Conservation (phyloP, 1,140 invertebrate genomes). For the fruit fly (Drosophila melanogaster) region Release_6_plus_ISO1_MT NT_037436.4:25756001-25756500, state of each 20-base stretch:
- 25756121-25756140: constrained; percentile 92
- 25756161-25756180: constrained; percentile 87
- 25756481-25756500: constrained; percentile 90
- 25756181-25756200: constrained; percentile 89
- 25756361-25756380: constrained; percentile 88
- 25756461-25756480: constrained; percentile 91
- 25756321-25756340: constrained; percentile 88
- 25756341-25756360: constrained; percentile 74
- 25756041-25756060: constrained; percentile 86
- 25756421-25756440: neutral
- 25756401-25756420: constrained; percentile 1
- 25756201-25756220: constrained; percentile 92
- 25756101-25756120: constrained; percentile 86
- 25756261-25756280: constrained; percentile 88
- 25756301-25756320: constrained; percentile 91
- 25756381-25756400: constrained; percentile 91
- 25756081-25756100: constrained; percentile 90
- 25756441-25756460: constrained; percentile 75
- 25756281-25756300: constrained; percentile 94
- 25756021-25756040: constrained; percentile 92
- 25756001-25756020: constrained; percentile 93
- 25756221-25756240: constrained; percentile 89
- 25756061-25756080: constrained; percentile 87
- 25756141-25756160: constrained; percentile 87
- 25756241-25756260: constrained; percentile 84